Percentiles rank a stretch among this genome's conserved stretches.
Conservation (phyloP, 2,888 invertebrate species). For the Lithophane semibrunnea region DNA sequence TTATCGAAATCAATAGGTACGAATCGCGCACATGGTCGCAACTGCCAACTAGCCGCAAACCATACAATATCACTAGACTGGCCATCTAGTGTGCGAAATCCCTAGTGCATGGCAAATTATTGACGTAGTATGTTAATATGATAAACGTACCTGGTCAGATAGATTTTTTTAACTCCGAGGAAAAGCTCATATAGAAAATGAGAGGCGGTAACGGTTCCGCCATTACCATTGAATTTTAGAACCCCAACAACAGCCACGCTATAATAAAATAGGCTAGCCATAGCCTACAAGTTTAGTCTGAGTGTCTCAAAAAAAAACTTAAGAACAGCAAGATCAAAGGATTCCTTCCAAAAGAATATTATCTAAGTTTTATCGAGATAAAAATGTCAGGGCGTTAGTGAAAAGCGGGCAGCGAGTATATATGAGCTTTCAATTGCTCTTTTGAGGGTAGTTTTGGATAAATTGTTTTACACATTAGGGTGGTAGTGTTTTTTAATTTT, state of each 20-base stretch:
- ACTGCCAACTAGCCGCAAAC: too few relatives aligned
- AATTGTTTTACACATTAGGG: background rate
- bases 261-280: constrained; percentile 59
- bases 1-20: too few relatives aligned
- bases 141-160: background rate
- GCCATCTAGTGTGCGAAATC: too few relatives aligned
- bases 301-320: constrained; percentile 65
- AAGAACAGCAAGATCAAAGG: constrained; percentile 77
- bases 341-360: constrained; percentile 76
- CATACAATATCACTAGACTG: too few relatives aligned
- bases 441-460: background rate
- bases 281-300: constrained; percentile 36
- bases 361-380: constrained; percentile 80
- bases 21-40: too few relatives aligned
- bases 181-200: too few relatives aligned
- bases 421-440: constrained; percentile 10
- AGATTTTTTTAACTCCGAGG: background rate
- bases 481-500: background rate
- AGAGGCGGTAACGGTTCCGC: background rate
- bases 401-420: constrained; percentile 47
- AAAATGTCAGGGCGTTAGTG: constrained; percentile 60
- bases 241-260: background rate
- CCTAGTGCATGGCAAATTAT: too few relatives aligned
- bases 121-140: too few relatives aligned
- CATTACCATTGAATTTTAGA: background rate